A percentile compares a stretch with the other conserved stretches of the same genome.
Evolutionary conservation across 1,140 invertebrate genomes (phyloP).

Genomic region (Penaeus indicus): DNA sequence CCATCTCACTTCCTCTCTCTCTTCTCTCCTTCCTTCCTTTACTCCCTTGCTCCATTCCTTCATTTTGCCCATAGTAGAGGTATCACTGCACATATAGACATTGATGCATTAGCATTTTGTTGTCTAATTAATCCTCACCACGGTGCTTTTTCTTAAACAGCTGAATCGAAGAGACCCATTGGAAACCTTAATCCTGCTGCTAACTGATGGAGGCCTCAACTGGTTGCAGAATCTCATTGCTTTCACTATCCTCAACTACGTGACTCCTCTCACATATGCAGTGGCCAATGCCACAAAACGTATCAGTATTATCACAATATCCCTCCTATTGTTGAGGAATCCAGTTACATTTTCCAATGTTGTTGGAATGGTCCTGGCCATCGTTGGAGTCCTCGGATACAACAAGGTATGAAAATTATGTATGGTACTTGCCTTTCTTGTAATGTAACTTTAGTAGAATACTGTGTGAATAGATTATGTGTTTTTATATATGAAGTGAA

Average conservation of each 20-base stretch:
- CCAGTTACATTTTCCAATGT: constrained; percentile 91
- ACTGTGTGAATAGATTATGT: no score
- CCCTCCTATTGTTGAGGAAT: constrained; percentile 89
- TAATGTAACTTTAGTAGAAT: no score
- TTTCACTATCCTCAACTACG: constrained; percentile 88
- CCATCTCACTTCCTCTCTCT: no score
- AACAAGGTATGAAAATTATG: constrained; percentile 74
- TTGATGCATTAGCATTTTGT: no score
- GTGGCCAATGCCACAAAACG: constrained; percentile 96
- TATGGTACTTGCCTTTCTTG: constrained; percentile 66
- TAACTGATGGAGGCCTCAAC: constrained; percentile 88
- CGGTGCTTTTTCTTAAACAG: constrained; percentile 67
- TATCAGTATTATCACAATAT: constrained; percentile 92
- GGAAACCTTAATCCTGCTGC: constrained; percentile 75
- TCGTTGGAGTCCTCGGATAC: constrained; percentile 90
- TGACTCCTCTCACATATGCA: constrained; percentile 93
- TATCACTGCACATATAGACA: no score
- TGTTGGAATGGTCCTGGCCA: constrained; percentile 91
- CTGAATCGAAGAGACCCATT: constrained; percentile 68
- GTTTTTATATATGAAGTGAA: no score
- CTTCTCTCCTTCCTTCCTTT: no score
- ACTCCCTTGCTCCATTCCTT: no score
- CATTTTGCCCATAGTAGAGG: no score
- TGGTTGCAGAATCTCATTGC: constrained; percentile 96
- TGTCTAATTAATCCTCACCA: no score